Conservation (phyloP, 64 coral and sea anemone genomes). For the Pocillopora damicornis region DNA sequence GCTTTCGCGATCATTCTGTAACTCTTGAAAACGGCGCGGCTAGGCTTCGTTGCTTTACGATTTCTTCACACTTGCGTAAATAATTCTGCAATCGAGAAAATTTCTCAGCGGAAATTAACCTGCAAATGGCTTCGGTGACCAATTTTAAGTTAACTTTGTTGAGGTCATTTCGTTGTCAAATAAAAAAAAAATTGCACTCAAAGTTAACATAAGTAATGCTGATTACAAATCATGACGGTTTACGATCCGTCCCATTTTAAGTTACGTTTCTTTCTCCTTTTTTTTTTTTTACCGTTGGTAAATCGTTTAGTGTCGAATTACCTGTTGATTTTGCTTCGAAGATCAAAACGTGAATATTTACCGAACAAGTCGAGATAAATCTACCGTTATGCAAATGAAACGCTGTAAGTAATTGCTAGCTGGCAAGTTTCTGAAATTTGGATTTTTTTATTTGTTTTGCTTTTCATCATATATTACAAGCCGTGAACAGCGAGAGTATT, state of each 20-base stretch:
- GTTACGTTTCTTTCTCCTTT: not conserved
- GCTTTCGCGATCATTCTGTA: slow-evolving; percentile 40
- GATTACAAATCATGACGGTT: no score
- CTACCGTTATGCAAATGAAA: slow-evolving; percentile 25
- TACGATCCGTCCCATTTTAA: not conserved
- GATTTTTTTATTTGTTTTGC: not conserved
- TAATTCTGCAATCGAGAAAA: no score
- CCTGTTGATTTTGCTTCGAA: not conserved
- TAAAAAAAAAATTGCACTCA: no score
- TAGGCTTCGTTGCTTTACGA: no score
- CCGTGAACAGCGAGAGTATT: no score
- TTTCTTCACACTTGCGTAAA: no score
- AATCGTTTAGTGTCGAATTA: slow-evolving; percentile 14
- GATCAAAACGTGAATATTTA: slow-evolving; percentile 14
- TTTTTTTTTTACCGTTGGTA: not conserved
- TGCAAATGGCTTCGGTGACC: no score
- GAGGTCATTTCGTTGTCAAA: no score
- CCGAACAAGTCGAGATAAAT: not conserved
- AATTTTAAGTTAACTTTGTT: no score
- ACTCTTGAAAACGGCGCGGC: not conserved
- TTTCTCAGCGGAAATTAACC: no score
- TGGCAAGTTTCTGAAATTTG: not conserved
- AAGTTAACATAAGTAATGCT: not conserved
- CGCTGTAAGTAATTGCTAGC: not conserved
- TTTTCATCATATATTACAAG: not conserved